phyloP scores from a whole-genome alignment of 2,113 vertebrate genomes.

The Catharus minimus region DNA sequence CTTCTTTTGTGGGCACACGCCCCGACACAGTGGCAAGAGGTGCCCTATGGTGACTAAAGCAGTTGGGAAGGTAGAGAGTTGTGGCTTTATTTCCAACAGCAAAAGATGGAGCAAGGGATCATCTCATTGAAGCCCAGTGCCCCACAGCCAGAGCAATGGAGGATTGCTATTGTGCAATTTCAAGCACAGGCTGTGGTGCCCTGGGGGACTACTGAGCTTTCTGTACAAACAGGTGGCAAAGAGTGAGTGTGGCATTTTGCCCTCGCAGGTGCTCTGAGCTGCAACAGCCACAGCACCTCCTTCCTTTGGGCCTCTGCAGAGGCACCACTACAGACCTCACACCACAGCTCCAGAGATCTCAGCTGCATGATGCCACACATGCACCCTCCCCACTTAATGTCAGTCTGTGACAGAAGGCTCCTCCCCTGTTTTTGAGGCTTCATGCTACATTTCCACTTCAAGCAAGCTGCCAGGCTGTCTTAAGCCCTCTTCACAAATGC shows the following conservation, averaged over 20 bases:
- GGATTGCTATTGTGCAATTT: rapidly evolving
- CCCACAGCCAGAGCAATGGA: background rate
- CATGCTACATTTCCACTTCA: background rate
- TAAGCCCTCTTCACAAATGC: background rate
- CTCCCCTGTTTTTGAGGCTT: background rate
- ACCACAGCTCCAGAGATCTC: background rate
- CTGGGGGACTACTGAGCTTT: background rate
- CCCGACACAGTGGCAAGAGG: no score
- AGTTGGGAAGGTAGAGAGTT: rapidly evolving
- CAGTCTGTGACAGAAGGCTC: background rate
- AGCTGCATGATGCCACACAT: rapidly evolving
- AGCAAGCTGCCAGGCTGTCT: background rate
- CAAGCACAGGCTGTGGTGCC: background rate
- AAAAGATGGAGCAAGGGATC: background rate
- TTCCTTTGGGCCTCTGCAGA: background rate
- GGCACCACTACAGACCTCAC: background rate
- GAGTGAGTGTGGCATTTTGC: rapidly evolving
- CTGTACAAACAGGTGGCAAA: rapidly evolving
- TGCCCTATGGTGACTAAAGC: rapidly evolving
- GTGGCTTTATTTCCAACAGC: background rate
- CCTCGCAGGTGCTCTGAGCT: background rate
- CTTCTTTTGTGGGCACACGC: rapidly evolving
- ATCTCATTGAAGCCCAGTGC: background rate
- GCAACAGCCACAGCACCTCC: background rate
- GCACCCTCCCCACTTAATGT: rapidly evolving